These are phyloP conservation scores for Diglossa cyanea DNA, from an alignment of 2,797 vertebrate species.

Conservation along the genomic window DNA sequence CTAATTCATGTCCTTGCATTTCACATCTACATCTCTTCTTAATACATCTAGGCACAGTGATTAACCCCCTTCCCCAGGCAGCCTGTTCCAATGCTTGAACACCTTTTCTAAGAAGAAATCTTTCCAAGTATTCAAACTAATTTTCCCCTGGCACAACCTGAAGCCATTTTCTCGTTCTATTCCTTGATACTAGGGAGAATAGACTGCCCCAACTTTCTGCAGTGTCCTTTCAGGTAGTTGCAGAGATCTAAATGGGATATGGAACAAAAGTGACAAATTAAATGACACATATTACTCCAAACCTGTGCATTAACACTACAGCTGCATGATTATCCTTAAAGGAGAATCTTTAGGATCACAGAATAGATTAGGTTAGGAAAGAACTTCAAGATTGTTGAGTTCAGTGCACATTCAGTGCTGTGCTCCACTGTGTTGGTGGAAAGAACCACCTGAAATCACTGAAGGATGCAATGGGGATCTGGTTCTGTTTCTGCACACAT, in stretches of 20 bases:
- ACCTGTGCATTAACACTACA: background rate
- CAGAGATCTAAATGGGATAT: background rate
- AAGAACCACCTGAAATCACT: background rate
- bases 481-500: background rate
- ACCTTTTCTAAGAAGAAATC: background rate
- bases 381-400: background rate
- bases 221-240: background rate
- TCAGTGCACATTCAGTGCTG: background rate
- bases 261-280: background rate
- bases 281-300: background rate
- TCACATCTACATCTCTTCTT: background rate
- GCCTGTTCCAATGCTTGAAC: background rate
- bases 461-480: background rate
- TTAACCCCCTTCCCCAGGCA: background rate
- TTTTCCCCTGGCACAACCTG: background rate
- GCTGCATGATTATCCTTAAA: background rate
- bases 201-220: background rate
- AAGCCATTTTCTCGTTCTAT: background rate
- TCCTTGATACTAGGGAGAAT: background rate
- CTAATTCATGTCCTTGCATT: background rate
- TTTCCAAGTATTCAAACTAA: background rate
- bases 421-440: fast-evolving
- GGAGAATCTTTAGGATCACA: background rate
- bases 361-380: background rate
- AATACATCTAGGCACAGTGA: background rate